A percentile compares a stretch with the other conserved stretches of the same genome.
Evolutionary conservation across 1,140 invertebrate species (phyloP).

Genomic region (Vanessa atalanta): DNA sequence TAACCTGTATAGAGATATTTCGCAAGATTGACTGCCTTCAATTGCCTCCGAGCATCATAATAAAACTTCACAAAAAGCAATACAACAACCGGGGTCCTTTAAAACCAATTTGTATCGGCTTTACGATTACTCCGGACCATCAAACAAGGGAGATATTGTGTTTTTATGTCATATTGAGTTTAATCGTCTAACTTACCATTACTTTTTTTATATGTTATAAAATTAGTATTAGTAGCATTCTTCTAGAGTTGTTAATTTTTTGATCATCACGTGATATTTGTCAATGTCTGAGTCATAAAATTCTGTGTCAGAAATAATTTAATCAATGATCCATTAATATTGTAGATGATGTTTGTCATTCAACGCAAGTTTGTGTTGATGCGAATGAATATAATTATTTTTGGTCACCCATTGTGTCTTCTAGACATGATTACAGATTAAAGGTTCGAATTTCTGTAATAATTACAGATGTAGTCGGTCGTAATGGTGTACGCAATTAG

Average conservation of each 20-base stretch:
- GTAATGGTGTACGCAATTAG: conserved; percentile 28
- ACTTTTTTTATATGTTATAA: conserved; percentile 20
- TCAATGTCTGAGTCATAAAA: neutral
- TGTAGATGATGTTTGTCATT: neutral
- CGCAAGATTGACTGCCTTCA: conserved; percentile 27
- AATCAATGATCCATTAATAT: neutral
- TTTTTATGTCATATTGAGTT: conserved; percentile 60
- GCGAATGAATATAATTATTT: conserved; percentile 24
- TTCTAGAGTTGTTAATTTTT: neutral
- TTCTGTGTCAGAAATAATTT: neutral
- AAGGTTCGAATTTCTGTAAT: conserved; percentile 11
- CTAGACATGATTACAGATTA: conserved; percentile 13
- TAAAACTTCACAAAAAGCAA: conserved; percentile 50
- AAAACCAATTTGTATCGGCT: conserved; percentile 67
- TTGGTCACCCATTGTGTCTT: conserved; percentile 16
- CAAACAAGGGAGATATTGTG: conserved; percentile 66
- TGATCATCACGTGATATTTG: neutral
- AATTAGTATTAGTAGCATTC: conserved; percentile 14
- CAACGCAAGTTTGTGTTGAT: neutral
- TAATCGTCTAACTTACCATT: conserved; percentile 53
- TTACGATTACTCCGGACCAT: conserved; percentile 58
- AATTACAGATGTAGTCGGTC: conserved; percentile 4
- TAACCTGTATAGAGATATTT: conserved; percentile 24
- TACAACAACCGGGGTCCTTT: conserved; percentile 51
- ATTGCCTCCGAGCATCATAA: conserved; percentile 40